A percentile compares a stretch with the other conserved stretches of the same genome.
phyloP scores from a whole-genome alignment of 2,888 invertebrate genomes.

The Cephus rjabovi region DNA sequence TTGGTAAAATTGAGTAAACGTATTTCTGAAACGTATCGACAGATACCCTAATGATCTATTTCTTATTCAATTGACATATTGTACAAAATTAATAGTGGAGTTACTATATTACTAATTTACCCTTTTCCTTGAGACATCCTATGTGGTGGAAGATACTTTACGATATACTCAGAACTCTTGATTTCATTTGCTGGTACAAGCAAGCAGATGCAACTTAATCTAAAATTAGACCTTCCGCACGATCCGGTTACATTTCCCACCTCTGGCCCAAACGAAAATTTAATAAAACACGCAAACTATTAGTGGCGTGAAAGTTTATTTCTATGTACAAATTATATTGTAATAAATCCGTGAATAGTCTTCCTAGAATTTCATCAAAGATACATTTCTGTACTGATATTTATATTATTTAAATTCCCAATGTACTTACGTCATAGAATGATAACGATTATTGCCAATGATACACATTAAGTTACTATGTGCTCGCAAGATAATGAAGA shows the following conservation, averaged over 20 bases:
- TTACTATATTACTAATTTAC: not conserved
- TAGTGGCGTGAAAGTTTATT: not conserved
- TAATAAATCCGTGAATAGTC: not conserved
- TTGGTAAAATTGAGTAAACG: conserved; percentile 18
- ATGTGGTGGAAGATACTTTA: not conserved
- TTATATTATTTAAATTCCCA: not conserved
- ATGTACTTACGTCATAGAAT: not conserved
- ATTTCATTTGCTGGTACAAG: not conserved
- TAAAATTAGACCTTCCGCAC: conserved; percentile 38
- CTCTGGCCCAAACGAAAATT: not conserved
- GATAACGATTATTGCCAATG: not conserved
- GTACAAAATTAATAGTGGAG: not conserved
- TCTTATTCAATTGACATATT: not conserved
- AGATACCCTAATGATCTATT: not conserved
- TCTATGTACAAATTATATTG: not conserved
- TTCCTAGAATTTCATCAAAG: not conserved
- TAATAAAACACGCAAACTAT: not conserved
- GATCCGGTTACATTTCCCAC: conserved; percentile 6
- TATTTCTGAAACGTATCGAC: conserved; percentile 10
- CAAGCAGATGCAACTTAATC: conserved; percentile 20
- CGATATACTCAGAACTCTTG: conserved; percentile 15
- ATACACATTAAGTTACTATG: not conserved
- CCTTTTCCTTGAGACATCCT: conserved; percentile 12
- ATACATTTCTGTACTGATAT: too few species aligned
- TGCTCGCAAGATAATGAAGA: not conserved